Evolutionary conservation across 1,140 invertebrate species (phyloP).

Genomic region (Meloidogyne hapla): DNA sequence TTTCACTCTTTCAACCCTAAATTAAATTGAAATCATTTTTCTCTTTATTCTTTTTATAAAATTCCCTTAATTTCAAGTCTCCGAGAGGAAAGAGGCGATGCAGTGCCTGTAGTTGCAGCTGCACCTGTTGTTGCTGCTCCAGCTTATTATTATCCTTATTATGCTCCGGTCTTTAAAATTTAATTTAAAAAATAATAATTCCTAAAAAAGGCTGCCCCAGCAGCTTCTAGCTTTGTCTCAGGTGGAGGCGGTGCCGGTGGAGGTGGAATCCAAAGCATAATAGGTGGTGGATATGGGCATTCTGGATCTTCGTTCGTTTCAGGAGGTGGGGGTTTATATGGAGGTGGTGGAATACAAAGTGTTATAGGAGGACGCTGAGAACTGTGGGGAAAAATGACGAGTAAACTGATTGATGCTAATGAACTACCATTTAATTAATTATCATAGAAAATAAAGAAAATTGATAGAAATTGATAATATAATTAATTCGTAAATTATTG

Average conservation of each 20-base stretch:
- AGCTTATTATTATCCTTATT: conserved; percentile 1
- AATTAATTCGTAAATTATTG: background rate
- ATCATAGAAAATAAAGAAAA: background rate
- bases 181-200: background rate
- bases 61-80: too few relatives aligned
- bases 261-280: background rate
- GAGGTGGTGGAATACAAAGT: background rate
- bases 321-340: conserved; percentile 1
- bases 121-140: background rate
- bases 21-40: too few relatives aligned
- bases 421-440: background rate
- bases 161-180: background rate
- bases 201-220: background rate
- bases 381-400: background rate
- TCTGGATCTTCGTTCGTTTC: background rate
- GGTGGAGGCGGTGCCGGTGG: background rate
- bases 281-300: background rate
- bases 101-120: background rate
- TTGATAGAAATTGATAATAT: background rate
- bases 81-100: background rate
- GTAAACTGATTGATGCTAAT: background rate
- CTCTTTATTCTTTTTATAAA: too few relatives aligned
- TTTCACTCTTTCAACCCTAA: too few relatives aligned
- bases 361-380: background rate
- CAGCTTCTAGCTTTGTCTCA: background rate